Percentiles rank a stretch among this genome's conserved stretches.
Conservation (phyloP, 2,888 invertebrate species). For the Halictus quadricinctus region DNA sequence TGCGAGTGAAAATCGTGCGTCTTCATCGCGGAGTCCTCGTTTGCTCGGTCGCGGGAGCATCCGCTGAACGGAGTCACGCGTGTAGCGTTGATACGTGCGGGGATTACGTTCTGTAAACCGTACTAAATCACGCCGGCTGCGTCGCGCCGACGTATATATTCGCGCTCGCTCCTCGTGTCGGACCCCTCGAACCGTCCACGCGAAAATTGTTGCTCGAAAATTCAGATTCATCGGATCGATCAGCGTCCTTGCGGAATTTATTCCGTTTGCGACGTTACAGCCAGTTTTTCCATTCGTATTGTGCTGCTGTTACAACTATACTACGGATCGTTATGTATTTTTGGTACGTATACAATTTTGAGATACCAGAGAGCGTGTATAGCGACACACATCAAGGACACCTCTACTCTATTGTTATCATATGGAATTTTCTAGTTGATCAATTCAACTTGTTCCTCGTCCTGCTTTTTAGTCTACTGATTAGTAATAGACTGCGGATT, state of each 20-base stretch:
- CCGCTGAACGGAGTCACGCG: slow-evolving; percentile 56
- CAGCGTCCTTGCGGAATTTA: not conserved
- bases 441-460: too few relatives aligned
- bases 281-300: not conserved
- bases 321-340: not conserved
- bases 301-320: not conserved
- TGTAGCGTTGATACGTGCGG: slow-evolving; percentile 65
- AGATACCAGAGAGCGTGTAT: not conserved
- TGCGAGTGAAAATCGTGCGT: slow-evolving; percentile 69
- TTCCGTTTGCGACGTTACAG: not conserved
- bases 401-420: not conserved
- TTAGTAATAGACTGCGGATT: too few relatives aligned
- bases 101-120: slow-evolving; percentile 72
- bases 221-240: slow-evolving; percentile 5
- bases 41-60: slow-evolving; percentile 39
- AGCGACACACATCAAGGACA: not conserved
- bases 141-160: slow-evolving; percentile 42
- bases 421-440: not conserved
- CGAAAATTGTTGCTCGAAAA: slow-evolving; percentile 29
- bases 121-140: slow-evolving; percentile 69
- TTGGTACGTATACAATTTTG: not conserved
- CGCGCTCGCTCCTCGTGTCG: slow-evolving; percentile 10
- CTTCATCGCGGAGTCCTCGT: slow-evolving; percentile 62
- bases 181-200: slow-evolving; percentile 2
- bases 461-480: too few relatives aligned